Percentiles rank a stretch among this genome's conserved stretches.
phyloP scores from a whole-genome alignment of 2,113 vertebrate genomes.

The Catharus bicknelli region DNA sequence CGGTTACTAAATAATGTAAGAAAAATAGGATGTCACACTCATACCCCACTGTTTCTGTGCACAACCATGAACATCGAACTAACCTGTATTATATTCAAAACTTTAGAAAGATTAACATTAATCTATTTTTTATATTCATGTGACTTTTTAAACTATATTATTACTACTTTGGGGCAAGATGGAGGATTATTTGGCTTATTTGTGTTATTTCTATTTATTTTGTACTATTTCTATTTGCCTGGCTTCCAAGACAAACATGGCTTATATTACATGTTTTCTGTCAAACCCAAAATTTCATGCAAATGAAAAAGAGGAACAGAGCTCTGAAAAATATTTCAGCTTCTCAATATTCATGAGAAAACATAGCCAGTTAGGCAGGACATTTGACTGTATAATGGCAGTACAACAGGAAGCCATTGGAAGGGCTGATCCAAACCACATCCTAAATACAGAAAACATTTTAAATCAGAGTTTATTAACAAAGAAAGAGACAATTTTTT shows the following conservation, averaged over 20 bases:
- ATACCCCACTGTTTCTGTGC: not conserved
- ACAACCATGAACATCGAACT: not conserved
- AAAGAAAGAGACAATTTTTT: not conserved
- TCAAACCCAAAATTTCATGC: not conserved
- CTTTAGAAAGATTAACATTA: not conserved
- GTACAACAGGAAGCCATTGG: not conserved
- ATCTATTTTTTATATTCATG: not conserved
- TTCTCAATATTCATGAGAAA: not conserved
- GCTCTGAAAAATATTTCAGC: not conserved
- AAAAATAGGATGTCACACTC: slow-evolving; percentile 21
- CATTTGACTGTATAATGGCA: not conserved
- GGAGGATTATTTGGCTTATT: not conserved
- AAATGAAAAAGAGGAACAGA: not conserved
- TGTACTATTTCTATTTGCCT: not conserved
- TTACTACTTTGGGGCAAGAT: not conserved
- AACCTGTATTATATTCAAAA: not conserved
- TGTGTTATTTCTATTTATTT: not conserved
- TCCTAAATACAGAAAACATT: not conserved
- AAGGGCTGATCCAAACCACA: not conserved
- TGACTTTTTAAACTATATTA: not conserved
- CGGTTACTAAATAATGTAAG: slow-evolving; percentile 41
- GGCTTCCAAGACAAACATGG: not conserved
- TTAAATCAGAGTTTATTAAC: not conserved
- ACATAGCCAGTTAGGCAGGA: not conserved
- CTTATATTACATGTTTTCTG: not conserved